Percentiles rank a stretch among this genome's conserved stretches.
Evolutionary conservation across 2,888 invertebrate genomes (phyloP).

Genomic region (Scelioninae gen. 1): DNA sequence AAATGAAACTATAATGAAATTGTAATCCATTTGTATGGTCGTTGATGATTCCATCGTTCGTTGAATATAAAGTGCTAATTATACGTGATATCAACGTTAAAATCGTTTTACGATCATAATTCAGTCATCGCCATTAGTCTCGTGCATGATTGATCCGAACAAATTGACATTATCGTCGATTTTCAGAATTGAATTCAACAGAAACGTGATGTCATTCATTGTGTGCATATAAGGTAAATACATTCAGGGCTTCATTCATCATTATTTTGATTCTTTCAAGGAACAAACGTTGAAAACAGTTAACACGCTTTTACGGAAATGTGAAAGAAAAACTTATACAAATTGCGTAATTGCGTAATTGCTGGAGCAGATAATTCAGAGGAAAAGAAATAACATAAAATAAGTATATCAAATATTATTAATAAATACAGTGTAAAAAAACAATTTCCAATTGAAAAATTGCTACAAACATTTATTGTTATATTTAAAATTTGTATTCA

Average conservation of each 20-base stretch:
- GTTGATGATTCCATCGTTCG: conserved; percentile 41
- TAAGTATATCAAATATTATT: too few relatives aligned
- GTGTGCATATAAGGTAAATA: conserved; percentile 36
- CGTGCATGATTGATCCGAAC: conserved; percentile 60
- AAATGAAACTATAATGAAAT: conserved; percentile 36
- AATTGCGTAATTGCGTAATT: conserved; percentile 30
- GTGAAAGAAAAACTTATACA: conserved; percentile 24
- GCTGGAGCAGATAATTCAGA: conserved; percentile 10
- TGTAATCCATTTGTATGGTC: conserved; percentile 10
- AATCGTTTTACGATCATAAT: conserved; percentile 56
- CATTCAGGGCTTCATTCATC: conserved; percentile 42
- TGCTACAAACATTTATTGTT: too few relatives aligned
- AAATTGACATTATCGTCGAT: conserved; percentile 57
- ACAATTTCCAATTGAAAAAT: too few relatives aligned
- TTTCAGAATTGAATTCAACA: conserved; percentile 51
- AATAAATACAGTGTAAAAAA: too few relatives aligned
- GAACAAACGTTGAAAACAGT: conserved; percentile 22
- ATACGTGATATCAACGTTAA: conserved; percentile 59
- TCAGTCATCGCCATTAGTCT: conserved; percentile 46
- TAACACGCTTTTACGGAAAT: conserved; percentile 11
- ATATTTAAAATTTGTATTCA: too few relatives aligned
- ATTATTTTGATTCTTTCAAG: conserved; percentile 12
- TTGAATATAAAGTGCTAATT: conserved; percentile 56
- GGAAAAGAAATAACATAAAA: conserved; percentile 9
- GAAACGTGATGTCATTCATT: conserved; percentile 60